Base-by-base conservation (phyloP, 2,113 vertebrate species). In the Xyliphius kryptos region DNA sequence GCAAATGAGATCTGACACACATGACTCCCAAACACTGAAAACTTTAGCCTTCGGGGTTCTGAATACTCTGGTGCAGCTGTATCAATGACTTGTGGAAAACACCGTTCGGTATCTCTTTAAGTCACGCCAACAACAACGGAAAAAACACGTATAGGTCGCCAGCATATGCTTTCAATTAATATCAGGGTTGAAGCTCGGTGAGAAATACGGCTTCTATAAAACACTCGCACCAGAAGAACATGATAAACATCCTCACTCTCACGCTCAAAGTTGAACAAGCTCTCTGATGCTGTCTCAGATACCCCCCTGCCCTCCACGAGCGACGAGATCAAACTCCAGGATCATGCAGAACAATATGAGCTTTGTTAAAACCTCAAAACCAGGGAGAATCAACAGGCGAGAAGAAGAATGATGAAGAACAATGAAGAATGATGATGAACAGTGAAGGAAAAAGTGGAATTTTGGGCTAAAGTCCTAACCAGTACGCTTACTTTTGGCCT, bases 111-210 rank as follows among this genome's bases (percentile, higher is more conserved):
- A 41, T 49, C 57, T 56, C 22, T 56, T 46, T 14, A 10, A 26
- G 17, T 43, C 17, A 13, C 70, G 65, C 32, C 16, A 36, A 61
- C 36, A 21, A 22, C 16, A 22, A 8, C 40, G 7, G 17, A 19
- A 41, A 36, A 44, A 44, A 46, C 22, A 54, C 46, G 22, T 7
- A 48, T n/a, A 40, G 7, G 26, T 38, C 19, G n/a, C 19, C 40
- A 7, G 17, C 66, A 61, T 61, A 55, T 54, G 66, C 57, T 61
- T 68, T 50, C 22, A 58, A 68, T 68, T 68, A 68, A 12, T 19
- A 49, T n/a, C n/a, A 50, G 43, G 63, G 47, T 52, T 12, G 5
- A 37, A 53, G 38, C 19, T 38, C 15, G 13, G 49, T 22, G 6
- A 17, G 32, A 22, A 48, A 48, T 11, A 14, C 6, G 43, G 1